Base-by-base conservation (phyloP, 2,888 invertebrate species). In the Elegia similella region DNA sequence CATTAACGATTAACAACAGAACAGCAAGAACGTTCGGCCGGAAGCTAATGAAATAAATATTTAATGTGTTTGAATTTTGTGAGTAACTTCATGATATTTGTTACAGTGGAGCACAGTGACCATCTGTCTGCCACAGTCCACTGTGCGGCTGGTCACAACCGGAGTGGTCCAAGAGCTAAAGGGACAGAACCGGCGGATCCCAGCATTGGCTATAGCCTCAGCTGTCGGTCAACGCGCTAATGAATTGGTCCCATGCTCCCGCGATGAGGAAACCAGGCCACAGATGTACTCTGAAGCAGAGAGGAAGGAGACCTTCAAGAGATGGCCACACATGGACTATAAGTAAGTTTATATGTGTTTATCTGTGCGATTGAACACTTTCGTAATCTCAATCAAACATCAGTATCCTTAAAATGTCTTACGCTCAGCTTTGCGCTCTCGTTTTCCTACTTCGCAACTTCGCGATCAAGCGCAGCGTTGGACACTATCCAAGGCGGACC, bases 281-380 rank as follows among this genome's bases (percentile, higher is more conserved):
- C 87, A 94, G 59, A 98, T 98, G 98, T 97, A 97, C 81, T 97
- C 97, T 64, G 98, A 98, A 86, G 96, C 97, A 0, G 96, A 97
- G 62, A 92, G 98, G 47, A 93, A 96, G 68, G 95, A 97, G 78
- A 98, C 98, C 0, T 98, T 98, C 86, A 95, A 95, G 65, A 95
- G 96, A 76, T 98, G 98, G 98, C 98, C 98, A 1, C 98, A 98
- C 78, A 98, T 97, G 97, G 97, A 98, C 84, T 98, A 98, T 88
- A 98, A 98, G 97, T 97, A 78, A 90, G 92, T 87, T 8, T 17
- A n/a, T n/a, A n/a, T n/a, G n/a, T n/a, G n/a, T n/a, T n/a, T n/a
- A n/a, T n/a, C n/a, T n/a, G n/a, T n/a, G n/a, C n/a, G n/a, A n/a
- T n/a, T n/a, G n/a, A n/a, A n/a, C n/a, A n/a, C n/a, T n/a, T n/a